Evolutionary conservation across 2,113 vertebrate species (phyloP), one percentile per base, ranked within the genome.

Genomic region (Peromyscus leucopus): DNA sequence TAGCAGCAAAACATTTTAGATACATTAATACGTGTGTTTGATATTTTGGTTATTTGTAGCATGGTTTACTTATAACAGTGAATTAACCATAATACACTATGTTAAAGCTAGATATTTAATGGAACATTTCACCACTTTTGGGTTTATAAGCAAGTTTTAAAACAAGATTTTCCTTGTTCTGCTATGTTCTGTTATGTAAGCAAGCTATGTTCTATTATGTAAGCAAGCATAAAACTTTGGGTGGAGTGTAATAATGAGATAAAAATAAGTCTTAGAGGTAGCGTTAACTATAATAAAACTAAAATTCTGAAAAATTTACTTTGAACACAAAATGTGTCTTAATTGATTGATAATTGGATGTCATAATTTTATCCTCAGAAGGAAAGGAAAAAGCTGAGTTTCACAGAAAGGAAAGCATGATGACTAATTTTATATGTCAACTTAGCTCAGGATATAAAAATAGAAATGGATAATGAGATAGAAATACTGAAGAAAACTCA

Each of bases 21-120:
- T 59, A 26, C 3, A 65, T 76, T 9, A 59, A 5, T 89, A n/a
- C 42, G 5, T 22, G 12, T 90, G 4, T 71, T 72, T 36, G 83
- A 75, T 36, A 48, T 93, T 90, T 90, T 89, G 36, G 19, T 85
- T 92, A 76, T 55, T 89, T 89, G 7, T 51, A 16, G 22, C 92
- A 71, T 57, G 69, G 4, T 17, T 91, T 93, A 46, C 31, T 93
- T 76, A 2, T 65, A 28, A 6, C 74, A 0, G 0, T 69, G 2
- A 79, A 11, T 92, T 91, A 65, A 51, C 0, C 19, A 63, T 87
- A 48, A 1, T 87, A 12, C 75, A 0, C 13, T 87, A 83, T 31
- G 72, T 31, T 21, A 92, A 12, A 51, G 13, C 76, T 69, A 92
- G 31, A 13, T 51, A 76, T 79, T 59, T 65, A 16, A 75, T 80